A percentile compares a stretch with the other conserved stretches of the same genome.
These are phyloP conservation scores for Abrostola tripartita DNA, from an alignment of 2,888 invertebrate species.

Conservation along the genomic window DNA sequence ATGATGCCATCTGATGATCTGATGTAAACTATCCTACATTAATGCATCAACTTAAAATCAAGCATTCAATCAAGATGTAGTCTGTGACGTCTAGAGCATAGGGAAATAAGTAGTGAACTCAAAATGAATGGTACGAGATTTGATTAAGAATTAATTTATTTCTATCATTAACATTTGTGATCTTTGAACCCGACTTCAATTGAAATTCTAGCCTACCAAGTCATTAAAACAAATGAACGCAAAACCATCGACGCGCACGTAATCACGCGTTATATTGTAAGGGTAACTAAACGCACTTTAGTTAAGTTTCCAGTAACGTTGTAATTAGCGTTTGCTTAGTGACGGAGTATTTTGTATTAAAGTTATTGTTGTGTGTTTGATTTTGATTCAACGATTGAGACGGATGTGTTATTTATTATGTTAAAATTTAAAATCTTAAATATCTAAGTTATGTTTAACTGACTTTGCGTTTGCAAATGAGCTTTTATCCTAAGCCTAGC, in stretches of 20 bases:
- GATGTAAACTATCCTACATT: no score
- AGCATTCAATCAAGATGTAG: no score
- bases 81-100: no score
- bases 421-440: no score
- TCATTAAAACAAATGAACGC: constrained; percentile 58
- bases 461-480: no score
- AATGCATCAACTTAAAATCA: no score
- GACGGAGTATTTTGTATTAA: constrained; percentile 41
- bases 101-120: neutral
- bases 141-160: constrained; percentile 34
- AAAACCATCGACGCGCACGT: constrained; percentile 53
- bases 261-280: constrained; percentile 55
- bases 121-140: constrained; percentile 2
- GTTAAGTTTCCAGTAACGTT: constrained; percentile 52
- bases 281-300: constrained; percentile 51
- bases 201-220: constrained; percentile 51
- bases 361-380: constrained; percentile 28
- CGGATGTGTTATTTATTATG: no score
- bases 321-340: constrained; percentile 54
- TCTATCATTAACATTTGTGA: constrained; percentile 42
- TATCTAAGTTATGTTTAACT: no score
- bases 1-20: no score
- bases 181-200: constrained; percentile 49
- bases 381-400: constrained; percentile 7
- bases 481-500: no score